phyloP scores from a whole-genome alignment of 1,140 invertebrate species.

The Steinernema khuongi region DNA sequence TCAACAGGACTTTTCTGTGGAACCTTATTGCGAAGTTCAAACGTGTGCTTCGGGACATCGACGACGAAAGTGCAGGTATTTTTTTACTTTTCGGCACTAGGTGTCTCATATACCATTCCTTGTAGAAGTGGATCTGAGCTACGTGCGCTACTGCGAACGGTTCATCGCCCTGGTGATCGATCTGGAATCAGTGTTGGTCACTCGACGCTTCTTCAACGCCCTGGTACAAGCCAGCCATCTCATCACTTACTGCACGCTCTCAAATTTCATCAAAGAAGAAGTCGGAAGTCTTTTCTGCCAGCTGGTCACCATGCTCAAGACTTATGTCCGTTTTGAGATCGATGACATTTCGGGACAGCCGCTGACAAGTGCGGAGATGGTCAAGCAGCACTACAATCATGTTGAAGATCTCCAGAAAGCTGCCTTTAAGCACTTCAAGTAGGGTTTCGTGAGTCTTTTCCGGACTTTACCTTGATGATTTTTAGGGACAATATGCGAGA shows the following conservation, averaged over 20 bases:
- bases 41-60: conserved; percentile 71
- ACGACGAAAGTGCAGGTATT: conserved; percentile 24
- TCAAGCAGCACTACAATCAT: conserved; percentile 69
- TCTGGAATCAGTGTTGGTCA: conserved; percentile 85
- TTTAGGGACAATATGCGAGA: conserved; percentile 67
- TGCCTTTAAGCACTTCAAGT: conserved; percentile 77
- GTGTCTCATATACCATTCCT: conserved; percentile 16
- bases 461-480: conserved; percentile 43
- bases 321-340: conserved; percentile 95
- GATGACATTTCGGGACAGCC: conserved; percentile 91
- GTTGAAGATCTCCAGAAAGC: conserved; percentile 70
- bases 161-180: conserved; percentile 94
- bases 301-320: conserved; percentile 88
- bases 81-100: conserved; percentile 14
- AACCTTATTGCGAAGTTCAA: conserved; percentile 86
- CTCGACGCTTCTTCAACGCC: conserved; percentile 86
- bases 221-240: conserved; percentile 89
- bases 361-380: conserved; percentile 79
- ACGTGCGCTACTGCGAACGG: conserved; percentile 81
- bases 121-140: conserved; percentile 62
- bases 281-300: conserved; percentile 80
- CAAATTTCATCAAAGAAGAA: conserved; percentile 60
- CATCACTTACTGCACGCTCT: conserved; percentile 79
- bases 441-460: neutral
- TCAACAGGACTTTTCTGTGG: conserved; percentile 81